Base-by-base conservation (phyloP, 2,113 vertebrate genomes). In the Mormoops blainvillei region DNA sequence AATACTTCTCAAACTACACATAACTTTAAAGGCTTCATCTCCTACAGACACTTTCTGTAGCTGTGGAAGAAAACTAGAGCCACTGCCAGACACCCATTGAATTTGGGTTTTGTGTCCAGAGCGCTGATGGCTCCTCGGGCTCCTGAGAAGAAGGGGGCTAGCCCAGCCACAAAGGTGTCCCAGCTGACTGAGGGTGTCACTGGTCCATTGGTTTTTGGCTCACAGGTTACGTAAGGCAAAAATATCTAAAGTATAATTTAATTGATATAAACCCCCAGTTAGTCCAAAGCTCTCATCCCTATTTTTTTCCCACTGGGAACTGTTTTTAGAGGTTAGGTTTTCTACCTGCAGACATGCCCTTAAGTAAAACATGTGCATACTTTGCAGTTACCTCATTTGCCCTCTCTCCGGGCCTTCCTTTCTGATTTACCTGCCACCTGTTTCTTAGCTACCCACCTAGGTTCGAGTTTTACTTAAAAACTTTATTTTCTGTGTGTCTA, bases 61-160 rank as follows among this genome's bases (percentile, higher is more conserved):
- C 81, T 33, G 22, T 18, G 63, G 50, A 33, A 22, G 33, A 50
- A 52, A 33, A 43, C 38, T 0, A 15, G 38, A 45, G 16, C n/a
- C 2, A 0, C 56, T 0, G 0, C 13, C 20, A 4, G 38, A 12
- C 2, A 2, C 6, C 7, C 1, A 0, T 0, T 6, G 50, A 5
- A 7, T 7, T 2, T 19, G 22, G 61, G 41, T 74, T 77, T 41
- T n/a, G n/a, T 1, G 18, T 5, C 19, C 9, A 4, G 38, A 65
- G 15, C 3, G 1, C 7, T 26, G 33, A n/a, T 33, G n/a, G n/a
- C 2, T 5, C 5, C 67, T 11, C 0, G 16, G 65, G 63, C 48
- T 28, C 4, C 38, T 2, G 6, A 26, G 41, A n/a, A 15, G 36
- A 50, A 61, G 33, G 58, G 45, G 22, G 26, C 19, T 0, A 0